Conservation (phyloP, 2,888 invertebrate genomes). For the Protonemura montana region DNA sequence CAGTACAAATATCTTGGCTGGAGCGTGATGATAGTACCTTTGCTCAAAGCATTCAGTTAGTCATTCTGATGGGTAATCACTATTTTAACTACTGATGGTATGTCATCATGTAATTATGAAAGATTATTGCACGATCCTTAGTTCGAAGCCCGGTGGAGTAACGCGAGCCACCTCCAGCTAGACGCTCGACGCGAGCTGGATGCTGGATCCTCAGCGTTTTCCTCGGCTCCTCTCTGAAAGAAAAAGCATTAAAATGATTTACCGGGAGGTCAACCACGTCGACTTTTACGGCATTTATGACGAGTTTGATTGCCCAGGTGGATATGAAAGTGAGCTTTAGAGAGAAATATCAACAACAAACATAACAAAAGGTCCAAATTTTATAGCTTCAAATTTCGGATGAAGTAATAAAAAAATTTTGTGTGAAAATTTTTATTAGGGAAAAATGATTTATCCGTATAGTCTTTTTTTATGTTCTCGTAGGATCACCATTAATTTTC, state of each 20-base stretch:
- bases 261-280: not conserved
- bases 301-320: not conserved
- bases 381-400: not conserved
- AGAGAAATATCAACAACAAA: conserved; percentile 12
- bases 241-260: not conserved
- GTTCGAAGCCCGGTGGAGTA: not conserved
- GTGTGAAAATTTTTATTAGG: not conserved
- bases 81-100: not conserved
- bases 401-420: not conserved
- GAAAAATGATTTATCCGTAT: not conserved
- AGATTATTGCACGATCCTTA: not conserved
- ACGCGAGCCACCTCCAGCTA: not conserved
- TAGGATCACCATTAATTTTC: not conserved
- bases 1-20: not conserved
- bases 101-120: conserved; percentile 12
- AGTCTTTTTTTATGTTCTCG: not conserved
- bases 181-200: not conserved
- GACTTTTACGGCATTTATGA: not conserved
- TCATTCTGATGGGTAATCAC: not conserved
- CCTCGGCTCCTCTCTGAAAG: not conserved
- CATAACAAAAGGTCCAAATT: not conserved
- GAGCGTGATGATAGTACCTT: not conserved
- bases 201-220: not conserved
- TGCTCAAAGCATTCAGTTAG: not conserved
- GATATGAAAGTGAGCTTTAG: not conserved